These are phyloP conservation scores for Nephrocerus scutellatus DNA, from an alignment of 2,888 invertebrate species.

Conservation along the genomic window DNA sequence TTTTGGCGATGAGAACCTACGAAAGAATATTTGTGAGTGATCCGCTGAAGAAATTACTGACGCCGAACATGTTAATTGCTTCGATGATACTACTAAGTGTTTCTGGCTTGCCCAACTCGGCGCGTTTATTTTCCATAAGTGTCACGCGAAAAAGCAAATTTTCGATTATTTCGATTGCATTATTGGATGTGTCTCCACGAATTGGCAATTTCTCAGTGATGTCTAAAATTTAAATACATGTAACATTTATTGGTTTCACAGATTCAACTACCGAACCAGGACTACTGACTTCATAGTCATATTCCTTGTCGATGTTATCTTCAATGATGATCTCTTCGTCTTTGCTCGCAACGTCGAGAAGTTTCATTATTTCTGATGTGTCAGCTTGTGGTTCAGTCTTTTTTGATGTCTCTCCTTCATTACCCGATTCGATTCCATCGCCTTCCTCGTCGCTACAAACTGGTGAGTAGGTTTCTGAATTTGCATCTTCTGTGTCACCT, in stretches of 20 bases:
- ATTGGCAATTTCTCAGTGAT: constrained; percentile 32
- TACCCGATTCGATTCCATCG: constrained; percentile 29
- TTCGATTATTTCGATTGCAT: constrained; percentile 41
- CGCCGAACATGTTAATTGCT: constrained; percentile 42
- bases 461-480: constrained; percentile 44
- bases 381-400: constrained; percentile 15
- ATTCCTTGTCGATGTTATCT: constrained; percentile 41
- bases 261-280: constrained; percentile 22
- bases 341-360: constrained; percentile 37
- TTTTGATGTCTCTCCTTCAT: constrained; percentile 11
- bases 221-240: constrained; percentile 22
- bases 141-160: constrained; percentile 42
- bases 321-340: constrained; percentile 37
- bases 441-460: constrained; percentile 47
- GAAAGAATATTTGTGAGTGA: constrained; percentile 42
- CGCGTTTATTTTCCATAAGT: constrained; percentile 37
- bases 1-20: too few relatives aligned
- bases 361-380: constrained; percentile 39
- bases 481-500: constrained; percentile 23
- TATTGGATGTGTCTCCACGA: constrained; percentile 28
- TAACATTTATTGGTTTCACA: too few relatives aligned
- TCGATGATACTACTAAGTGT: constrained; percentile 40
- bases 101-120: constrained; percentile 41
- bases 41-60: constrained; percentile 39
- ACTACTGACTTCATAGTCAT: constrained; percentile 38